Base-by-base conservation (phyloP, 2,888 invertebrate species). In the Taphrorychus bicolor region DNA sequence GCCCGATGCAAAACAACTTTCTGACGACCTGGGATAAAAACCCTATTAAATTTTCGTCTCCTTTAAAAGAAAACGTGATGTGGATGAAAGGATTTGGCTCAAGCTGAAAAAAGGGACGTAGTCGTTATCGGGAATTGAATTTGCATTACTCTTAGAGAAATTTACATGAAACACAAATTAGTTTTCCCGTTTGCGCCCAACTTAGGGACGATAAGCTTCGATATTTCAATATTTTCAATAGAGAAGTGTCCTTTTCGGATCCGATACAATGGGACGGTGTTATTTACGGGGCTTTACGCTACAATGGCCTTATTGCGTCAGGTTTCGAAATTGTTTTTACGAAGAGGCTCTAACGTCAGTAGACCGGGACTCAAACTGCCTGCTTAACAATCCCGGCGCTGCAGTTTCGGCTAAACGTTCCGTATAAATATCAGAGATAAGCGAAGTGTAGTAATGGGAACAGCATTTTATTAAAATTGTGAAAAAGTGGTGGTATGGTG, bases 1-100 rank as follows among this genome's bases (percentile, higher is more conserved):
- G 42, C 54, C 48, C 18, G 54, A 69, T 64, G 65, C 69, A 69
- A 65, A 69, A 69, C 65, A 69, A 69, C 69, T 61, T 65, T 69
- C 52, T 59, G 63, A 63, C 65, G 61, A 59, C 65, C 61, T 45
- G 40, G 58, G 53, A 60, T 57, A 66, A 66, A 60, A 70, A 66
- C 62, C 66, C 61, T 62, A 70, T 70, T 66, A 70, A 70, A 66
- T 70, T 70, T 70, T 66, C 70, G 61, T 66, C 60, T 68, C 56
- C 59, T 59, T 59, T 61, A 61, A 69, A 53, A 53, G 62, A 65
- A 64, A 69, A 65, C 69, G 69, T 69, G 69, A 69, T 60, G 60
- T 45, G 65, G 69, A 65, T 65, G 60, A 60, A 69, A 65, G 65
- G 66, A 66, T 69, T 66, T 62, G 61, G 58, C 61, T 57, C 22